Percentiles rank a stretch among this genome's conserved stretches.
Evolutionary conservation across 1,140 invertebrate species (phyloP).

Genomic region (Meloidogyne hapla): DNA sequence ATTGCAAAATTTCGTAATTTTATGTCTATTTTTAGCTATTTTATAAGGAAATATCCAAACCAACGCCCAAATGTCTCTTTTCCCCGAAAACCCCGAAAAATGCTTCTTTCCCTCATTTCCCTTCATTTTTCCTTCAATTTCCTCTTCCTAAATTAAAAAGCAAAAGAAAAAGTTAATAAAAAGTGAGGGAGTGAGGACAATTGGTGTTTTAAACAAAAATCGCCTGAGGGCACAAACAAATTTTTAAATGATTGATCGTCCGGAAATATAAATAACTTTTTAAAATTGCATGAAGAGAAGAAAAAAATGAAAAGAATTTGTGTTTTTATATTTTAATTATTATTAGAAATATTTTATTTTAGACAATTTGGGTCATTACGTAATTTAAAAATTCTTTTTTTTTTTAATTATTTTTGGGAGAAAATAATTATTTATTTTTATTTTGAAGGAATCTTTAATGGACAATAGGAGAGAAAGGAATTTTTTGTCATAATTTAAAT

Average conservation of each 20-base stretch:
- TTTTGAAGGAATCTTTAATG: not conserved
- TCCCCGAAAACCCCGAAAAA: not conserved
- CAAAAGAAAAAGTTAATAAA: not conserved
- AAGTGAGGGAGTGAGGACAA: not conserved
- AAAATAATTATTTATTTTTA: too few species aligned
- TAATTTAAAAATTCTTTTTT: not conserved
- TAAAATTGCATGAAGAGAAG: not conserved
- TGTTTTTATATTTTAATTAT: conserved; percentile 1
- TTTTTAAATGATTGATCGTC: not conserved
- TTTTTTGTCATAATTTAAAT: too few species aligned
- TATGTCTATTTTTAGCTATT: not conserved
- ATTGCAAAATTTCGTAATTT: not conserved
- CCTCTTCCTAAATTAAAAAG: not conserved
- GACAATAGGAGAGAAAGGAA: not conserved
- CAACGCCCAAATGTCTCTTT: not conserved
- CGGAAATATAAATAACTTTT: not conserved
- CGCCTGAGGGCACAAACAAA: not conserved
- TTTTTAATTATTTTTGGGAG: too few species aligned
- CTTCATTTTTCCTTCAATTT: too few species aligned
- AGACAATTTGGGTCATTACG: not conserved
- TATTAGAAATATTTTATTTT: not conserved
- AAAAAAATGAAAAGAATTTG: not conserved
- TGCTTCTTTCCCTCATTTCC: not conserved
- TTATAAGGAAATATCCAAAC: not conserved
- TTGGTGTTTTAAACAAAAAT: not conserved